Percentiles rank a stretch among this genome's conserved stretches.
phyloP scores from a whole-genome alignment of 2,888 invertebrate species.

The Aporophyla nigra region DNA sequence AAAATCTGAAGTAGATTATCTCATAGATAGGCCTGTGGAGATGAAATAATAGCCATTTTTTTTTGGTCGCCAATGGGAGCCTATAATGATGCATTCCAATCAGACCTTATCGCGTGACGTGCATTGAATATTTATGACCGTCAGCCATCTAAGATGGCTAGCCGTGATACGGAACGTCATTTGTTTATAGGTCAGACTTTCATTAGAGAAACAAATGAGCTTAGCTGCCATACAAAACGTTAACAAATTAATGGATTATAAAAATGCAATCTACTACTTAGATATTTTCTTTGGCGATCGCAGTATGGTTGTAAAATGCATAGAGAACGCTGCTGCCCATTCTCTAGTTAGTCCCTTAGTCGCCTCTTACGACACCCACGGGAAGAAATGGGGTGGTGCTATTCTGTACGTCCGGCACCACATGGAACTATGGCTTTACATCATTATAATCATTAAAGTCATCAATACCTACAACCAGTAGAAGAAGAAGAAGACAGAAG shows the following conservation, averaged over 20 bases:
- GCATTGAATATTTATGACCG: conserved; percentile 61
- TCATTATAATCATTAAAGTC: too few species aligned
- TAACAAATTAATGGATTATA: background rate
- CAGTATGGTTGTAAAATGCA: too few species aligned
- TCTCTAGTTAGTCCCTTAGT: too few species aligned
- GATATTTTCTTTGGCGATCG: too few species aligned
- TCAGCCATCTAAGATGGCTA: conserved; percentile 32
- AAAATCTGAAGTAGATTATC: conserved; percentile 20
- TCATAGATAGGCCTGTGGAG: conserved; percentile 7
- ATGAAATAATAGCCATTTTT: conserved; percentile 39
- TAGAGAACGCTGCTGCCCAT: too few species aligned
- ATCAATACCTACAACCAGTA: too few species aligned
- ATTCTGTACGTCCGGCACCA: too few species aligned
- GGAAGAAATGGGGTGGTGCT: too few species aligned
- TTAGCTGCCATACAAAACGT: background rate
- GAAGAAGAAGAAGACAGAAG: too few species aligned
- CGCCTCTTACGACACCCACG: too few species aligned
- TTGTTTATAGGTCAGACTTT: conserved; percentile 36
- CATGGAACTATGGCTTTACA: too few species aligned
- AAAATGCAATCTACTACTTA: too few species aligned
- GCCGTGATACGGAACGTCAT: conserved; percentile 31
- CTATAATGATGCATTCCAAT: conserved; percentile 53
- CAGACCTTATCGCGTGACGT: conserved; percentile 44
- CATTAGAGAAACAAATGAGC: conserved; percentile 14
- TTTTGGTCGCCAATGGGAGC: conserved; percentile 21